A percentile compares a stretch with the other conserved stretches of the same genome.
phyloP scores from a whole-genome alignment of 2,888 invertebrate species.

The Cheilosia pagana region DNA sequence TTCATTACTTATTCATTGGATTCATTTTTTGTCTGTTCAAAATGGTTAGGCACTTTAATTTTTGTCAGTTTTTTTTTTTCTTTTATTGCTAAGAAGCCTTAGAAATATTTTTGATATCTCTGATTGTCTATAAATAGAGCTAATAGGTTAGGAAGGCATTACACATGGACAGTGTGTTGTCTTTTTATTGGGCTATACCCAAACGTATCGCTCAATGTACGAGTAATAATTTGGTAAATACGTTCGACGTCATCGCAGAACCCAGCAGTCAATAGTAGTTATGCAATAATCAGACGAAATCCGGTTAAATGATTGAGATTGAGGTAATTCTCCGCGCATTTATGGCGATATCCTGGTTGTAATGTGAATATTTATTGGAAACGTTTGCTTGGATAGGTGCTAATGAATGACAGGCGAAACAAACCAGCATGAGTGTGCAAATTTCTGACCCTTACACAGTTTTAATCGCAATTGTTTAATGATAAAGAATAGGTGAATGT shows the following conservation, averaged over 20 bases:
- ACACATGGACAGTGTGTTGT: neutral
- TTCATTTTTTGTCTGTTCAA: neutral
- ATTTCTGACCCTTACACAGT: no score
- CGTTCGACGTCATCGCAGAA: constrained; percentile 10
- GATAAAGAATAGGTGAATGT: neutral
- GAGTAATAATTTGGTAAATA: constrained; percentile 20
- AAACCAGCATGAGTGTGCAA: neutral
- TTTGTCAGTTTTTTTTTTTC: neutral
- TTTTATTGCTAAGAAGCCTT: constrained; percentile 6
- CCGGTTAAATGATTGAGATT: constrained; percentile 22
- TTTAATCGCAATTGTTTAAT: no score
- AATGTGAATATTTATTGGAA: neutral
- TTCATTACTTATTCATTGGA: constrained; percentile 31
- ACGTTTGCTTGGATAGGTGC: neutral
- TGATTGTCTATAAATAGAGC: constrained; percentile 15
- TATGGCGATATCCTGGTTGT: neutral
- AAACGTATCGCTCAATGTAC: neutral
- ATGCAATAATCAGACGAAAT: constrained; percentile 13
- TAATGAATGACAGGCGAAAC: neutral
- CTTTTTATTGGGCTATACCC: constrained; percentile 12
- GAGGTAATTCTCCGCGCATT: neutral
- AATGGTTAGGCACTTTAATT: neutral
- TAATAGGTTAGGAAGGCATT: constrained; percentile 6
- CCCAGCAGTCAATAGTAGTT: neutral
- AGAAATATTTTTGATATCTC: neutral